Evolutionary conservation across 2,113 vertebrate species (phyloP).

Genomic region (Sylvietta virens): DNA sequence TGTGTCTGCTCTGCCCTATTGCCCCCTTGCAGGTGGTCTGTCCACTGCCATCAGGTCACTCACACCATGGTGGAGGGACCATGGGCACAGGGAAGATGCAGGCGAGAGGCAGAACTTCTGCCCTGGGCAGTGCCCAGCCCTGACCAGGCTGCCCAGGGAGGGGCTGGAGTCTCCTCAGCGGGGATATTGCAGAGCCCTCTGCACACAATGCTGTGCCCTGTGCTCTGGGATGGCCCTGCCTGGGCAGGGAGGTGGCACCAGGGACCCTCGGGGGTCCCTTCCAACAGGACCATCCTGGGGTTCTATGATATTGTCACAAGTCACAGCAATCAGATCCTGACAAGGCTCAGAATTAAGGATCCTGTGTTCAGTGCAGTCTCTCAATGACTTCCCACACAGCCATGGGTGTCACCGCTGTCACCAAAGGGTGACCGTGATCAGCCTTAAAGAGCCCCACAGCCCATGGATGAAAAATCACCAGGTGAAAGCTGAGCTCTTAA

Average conservation of each 20-base stretch:
- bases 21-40: not conserved
- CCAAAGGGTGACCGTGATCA: fast-evolving
- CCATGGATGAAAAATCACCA: not conserved
- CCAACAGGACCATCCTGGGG: fast-evolving
- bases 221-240: not conserved
- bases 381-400: not conserved
- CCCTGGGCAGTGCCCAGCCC: not conserved
- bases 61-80: fast-evolving
- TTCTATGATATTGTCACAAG: not conserved
- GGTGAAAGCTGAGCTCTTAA: not conserved
- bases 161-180: not conserved
- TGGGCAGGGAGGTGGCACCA: not conserved
- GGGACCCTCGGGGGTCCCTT: not conserved
- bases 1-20: not conserved
- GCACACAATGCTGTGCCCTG: not conserved
- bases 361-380: not conserved
- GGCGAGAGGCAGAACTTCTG: fast-evolving
- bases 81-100: fast-evolving
- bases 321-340: fast-evolving
- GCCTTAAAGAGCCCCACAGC: not conserved
- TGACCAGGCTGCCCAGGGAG: not conserved
- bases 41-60: not conserved
- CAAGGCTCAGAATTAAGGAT: not conserved
- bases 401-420: fast-evolving
- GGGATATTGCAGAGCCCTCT: not conserved